These are phyloP conservation scores for Falco naumanni DNA, from an alignment of 2,797 vertebrate species.

Conservation along the genomic window DNA sequence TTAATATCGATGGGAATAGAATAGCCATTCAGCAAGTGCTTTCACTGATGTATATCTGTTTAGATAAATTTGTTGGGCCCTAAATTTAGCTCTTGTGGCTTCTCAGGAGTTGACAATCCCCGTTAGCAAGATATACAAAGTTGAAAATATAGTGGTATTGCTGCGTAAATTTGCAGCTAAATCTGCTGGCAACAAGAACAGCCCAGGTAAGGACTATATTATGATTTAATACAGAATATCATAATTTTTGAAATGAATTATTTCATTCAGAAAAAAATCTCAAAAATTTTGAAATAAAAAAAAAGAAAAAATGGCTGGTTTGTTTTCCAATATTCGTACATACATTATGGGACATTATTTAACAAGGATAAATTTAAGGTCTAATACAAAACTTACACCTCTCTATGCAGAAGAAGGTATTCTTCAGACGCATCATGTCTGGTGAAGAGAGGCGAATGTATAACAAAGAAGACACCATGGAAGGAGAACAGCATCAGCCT, in stretches of 20 bases:
- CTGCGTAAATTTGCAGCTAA: not conserved
- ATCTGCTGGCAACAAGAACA: not conserved
- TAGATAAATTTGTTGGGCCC: not conserved
- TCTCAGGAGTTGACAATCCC: not conserved
- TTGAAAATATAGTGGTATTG: not conserved
- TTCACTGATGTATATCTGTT: not conserved
- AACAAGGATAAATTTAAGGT: not conserved
- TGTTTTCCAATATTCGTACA: constrained; percentile 10
- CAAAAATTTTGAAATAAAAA: too few species aligned
- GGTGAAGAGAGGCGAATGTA: rapidly evolving
- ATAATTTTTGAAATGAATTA: not conserved
- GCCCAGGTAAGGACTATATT: not conserved
- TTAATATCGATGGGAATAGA: not conserved
- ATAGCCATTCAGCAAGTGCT: not conserved
- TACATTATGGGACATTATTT: not conserved
- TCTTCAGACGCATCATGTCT: not conserved
- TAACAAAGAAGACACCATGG: rapidly evolving
- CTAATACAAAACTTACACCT: not conserved
- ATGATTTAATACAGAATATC: not conserved
- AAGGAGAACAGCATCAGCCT: not conserved
- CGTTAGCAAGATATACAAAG: constrained; percentile 1
- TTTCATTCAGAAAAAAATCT: too few species aligned
- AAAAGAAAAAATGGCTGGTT: not conserved
- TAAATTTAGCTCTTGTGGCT: not conserved
- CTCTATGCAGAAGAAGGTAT: not conserved